Percentiles rank a stretch among this genome's conserved stretches.
Conservation (phyloP, 2,113 vertebrate genomes). For the Carlito syrichta region DNA sequence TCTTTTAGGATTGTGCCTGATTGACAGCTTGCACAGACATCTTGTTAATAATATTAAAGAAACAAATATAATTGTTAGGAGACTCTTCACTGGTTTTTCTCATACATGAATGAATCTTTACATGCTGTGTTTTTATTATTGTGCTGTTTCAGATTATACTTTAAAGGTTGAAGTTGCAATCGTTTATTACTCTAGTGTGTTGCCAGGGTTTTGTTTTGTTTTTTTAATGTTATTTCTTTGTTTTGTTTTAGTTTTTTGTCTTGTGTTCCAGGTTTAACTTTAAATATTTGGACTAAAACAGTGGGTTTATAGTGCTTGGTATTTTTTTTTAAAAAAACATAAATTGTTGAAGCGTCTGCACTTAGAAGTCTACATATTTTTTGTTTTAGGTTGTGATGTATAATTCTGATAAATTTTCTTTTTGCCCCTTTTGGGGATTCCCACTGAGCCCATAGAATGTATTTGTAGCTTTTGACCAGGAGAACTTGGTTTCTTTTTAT, state of each 20-base stretch:
- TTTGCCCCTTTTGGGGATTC: slow-evolving; percentile 71
- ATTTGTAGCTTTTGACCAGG: slow-evolving; percentile 80
- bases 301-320: slow-evolving; percentile 71
- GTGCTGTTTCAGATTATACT: slow-evolving; percentile 57
- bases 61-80: background rate
- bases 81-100: slow-evolving; percentile 35
- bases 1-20: background rate
- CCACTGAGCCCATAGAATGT: slow-evolving; percentile 79
- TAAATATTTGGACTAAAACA: slow-evolving; percentile 50
- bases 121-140: slow-evolving; percentile 62
- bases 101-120: slow-evolving; percentile 54
- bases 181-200: slow-evolving; percentile 62
- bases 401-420: slow-evolving; percentile 66
- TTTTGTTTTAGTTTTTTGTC: slow-evolving; percentile 57
- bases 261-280: slow-evolving; percentile 62
- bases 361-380: slow-evolving; percentile 67
- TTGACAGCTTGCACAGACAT: slow-evolving; percentile 61
- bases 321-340: slow-evolving; percentile 6
- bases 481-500: slow-evolving; percentile 79
- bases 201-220: slow-evolving; percentile 41
- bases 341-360: slow-evolving; percentile 67
- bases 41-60: background rate
- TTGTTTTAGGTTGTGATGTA: slow-evolving; percentile 70
- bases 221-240: slow-evolving; percentile 37
- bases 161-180: slow-evolving; percentile 65